Evolutionary conservation across 2,888 invertebrate species (phyloP), one percentile per base, ranked within the genome.

Genomic region (Hirtodrosophila alboralis): DNA sequence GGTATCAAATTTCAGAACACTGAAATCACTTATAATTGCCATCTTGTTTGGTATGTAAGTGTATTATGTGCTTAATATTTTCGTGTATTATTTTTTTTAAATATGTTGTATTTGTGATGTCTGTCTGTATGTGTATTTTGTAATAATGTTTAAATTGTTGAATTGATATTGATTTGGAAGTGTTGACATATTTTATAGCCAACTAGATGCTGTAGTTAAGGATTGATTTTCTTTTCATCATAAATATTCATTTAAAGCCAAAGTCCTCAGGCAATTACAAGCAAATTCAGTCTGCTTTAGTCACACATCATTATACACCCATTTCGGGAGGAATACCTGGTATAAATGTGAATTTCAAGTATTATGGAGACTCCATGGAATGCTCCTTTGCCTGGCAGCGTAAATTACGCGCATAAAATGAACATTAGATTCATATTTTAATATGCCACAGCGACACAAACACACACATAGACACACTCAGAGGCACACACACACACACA

Each of bases 341-440:
- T 34, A 13, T 30, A 51, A 26, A 38, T 27, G n/a, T 54, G n/a
- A n/a, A n/a, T n/a, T n/a, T n/a, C n/a, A n/a, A n/a, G n/a, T n/a
- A n/a, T n/a, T n/a, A n/a, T n/a, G n/a, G 57, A 52, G 43, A 13
- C 49, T 49, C 45, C 45, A 49, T 44, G 52, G 37, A 36, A 21
- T 51, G 52, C 26, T 12, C 13, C 21, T 53, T 31, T 70, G 66
- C 53, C 75, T 75, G 40, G 52, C 69, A 66, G 76, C 79, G 79
- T 76, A 83, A 83, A 83, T 83, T 85, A 85, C 68, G 85, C 84
- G 81, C 76, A 85, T 85, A 83, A 83, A 83, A 85, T 83, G 84
- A 85, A 85, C 81, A 83, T 83, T 83, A 85, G 83, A 85, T 83
- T 83, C 83, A 76, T 83, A 83, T 83, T 83, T 81, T 79, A 85